phyloP scores from a whole-genome alignment of 92 coral and sea anemone species.

The Siderastrea siderea region DNA sequence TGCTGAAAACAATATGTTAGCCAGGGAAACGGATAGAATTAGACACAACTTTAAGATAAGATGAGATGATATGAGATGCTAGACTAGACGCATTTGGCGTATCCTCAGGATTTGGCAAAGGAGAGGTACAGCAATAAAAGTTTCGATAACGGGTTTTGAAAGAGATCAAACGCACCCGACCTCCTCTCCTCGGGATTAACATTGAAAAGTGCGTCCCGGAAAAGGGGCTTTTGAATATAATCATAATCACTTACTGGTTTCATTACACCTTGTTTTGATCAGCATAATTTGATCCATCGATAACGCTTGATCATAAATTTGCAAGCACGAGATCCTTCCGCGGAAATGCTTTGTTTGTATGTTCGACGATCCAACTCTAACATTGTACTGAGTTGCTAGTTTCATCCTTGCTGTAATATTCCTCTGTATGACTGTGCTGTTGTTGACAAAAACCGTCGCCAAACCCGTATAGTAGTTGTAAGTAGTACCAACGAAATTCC shows the following conservation, averaged over 20 bases:
- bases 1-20: too few relatives aligned
- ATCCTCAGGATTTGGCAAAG: too few relatives aligned
- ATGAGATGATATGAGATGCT: too few relatives aligned
- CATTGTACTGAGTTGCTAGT: conserved; percentile 38
- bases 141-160: too few relatives aligned
- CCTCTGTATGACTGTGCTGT: conserved; percentile 45
- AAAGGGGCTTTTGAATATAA: too few relatives aligned
- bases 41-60: too few relatives aligned
- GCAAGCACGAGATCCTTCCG: conserved; percentile 63
- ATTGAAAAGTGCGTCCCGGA: too few relatives aligned
- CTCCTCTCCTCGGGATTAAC: too few relatives aligned
- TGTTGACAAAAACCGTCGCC: conserved; percentile 59
- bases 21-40: too few relatives aligned
- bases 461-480: conserved; percentile 62
- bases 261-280: conserved; percentile 19
- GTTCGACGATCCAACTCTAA: conserved; percentile 43
- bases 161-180: too few relatives aligned
- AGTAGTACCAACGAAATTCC: conserved; percentile 68
- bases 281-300: conserved; percentile 52
- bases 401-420: conserved; percentile 44
- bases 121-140: too few relatives aligned
- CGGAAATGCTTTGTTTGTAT: conserved; percentile 16
- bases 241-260: not conserved
- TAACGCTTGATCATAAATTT: conserved; percentile 55
- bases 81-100: too few relatives aligned